Percentiles rank a stretch among this genome's conserved stretches.
Evolutionary conservation across 2,888 invertebrate genomes (phyloP).

Genomic region (Pristionchus fissidentatus): DNA sequence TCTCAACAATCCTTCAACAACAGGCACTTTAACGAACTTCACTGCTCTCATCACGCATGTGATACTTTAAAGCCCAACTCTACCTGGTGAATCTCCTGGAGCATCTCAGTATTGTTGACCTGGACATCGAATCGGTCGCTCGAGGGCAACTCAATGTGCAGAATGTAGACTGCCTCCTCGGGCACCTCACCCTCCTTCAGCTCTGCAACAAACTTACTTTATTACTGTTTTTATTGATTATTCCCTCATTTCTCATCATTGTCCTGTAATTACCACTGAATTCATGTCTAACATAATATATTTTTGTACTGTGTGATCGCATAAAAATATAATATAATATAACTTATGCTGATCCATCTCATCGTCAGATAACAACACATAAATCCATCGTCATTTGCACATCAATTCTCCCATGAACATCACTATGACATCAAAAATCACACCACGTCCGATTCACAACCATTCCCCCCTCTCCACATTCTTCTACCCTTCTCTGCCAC

Average conservation of each 20-base stretch:
- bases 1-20: no score
- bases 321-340: no score
- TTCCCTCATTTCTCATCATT: neutral
- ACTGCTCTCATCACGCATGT: neutral
- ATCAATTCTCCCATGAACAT: no score
- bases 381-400: neutral
- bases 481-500: neutral
- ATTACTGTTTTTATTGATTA: neutral
- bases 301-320: no score
- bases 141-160: conserved; percentile 43
- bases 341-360: neutral
- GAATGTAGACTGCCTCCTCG: conserved; percentile 41
- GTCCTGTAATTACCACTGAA: neutral
- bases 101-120: conserved; percentile 96
- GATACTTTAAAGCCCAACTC: no score
- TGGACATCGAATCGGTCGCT: conserved; percentile 75
- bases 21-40: no score
- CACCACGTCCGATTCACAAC: no score
- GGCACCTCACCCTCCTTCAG: conserved; percentile 35
- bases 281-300: neutral
- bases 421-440: no score
- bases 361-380: neutral
- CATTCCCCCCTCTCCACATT: neutral
- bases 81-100: conserved; percentile 96
- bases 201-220: neutral